Conservation (phyloP, 2,888 invertebrate species). For the Apodemia arnacis region DNA sequence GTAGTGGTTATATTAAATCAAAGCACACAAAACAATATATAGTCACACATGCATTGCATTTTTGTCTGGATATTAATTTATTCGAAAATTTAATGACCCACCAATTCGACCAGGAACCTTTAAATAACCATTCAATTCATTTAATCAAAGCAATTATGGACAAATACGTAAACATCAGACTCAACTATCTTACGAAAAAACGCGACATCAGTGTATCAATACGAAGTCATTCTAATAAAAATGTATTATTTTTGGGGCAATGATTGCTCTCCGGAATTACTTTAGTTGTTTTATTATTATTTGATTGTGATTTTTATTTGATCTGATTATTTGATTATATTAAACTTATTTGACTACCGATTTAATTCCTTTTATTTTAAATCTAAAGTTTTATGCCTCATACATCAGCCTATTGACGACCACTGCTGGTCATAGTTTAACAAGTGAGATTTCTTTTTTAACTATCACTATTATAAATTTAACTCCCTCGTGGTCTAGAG, state of each 20-base stretch:
- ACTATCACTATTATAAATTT: too few relatives aligned
- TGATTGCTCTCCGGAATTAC: neutral
- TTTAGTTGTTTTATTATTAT: too few relatives aligned
- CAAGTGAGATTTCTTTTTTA: too few relatives aligned
- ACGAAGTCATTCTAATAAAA: neutral
- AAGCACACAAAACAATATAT: slow-evolving; percentile 1
- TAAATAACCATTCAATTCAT: neutral
- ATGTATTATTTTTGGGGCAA: neutral
- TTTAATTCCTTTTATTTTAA: too few relatives aligned
- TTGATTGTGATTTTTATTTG: too few relatives aligned
- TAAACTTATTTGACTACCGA: too few relatives aligned
- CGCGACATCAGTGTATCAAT: neutral
- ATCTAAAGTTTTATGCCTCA: too few relatives aligned
- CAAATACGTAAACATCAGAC: neutral
- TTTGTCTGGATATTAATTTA: neutral
- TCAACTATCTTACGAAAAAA: slow-evolving; percentile 14
- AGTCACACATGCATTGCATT: neutral
- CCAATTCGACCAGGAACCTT: neutral
- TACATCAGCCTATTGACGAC: too few relatives aligned
- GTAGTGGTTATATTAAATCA: neutral
- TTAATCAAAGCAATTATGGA: neutral
- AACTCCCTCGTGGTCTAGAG: too few relatives aligned
- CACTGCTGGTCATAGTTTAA: too few relatives aligned
- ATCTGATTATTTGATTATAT: too few relatives aligned
- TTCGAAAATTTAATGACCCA: neutral